A percentile compares a stretch with the other conserved stretches of the same genome.
phyloP scores from a whole-genome alignment of 2,888 invertebrate genomes.

The Neoscelio sp. region DNA sequence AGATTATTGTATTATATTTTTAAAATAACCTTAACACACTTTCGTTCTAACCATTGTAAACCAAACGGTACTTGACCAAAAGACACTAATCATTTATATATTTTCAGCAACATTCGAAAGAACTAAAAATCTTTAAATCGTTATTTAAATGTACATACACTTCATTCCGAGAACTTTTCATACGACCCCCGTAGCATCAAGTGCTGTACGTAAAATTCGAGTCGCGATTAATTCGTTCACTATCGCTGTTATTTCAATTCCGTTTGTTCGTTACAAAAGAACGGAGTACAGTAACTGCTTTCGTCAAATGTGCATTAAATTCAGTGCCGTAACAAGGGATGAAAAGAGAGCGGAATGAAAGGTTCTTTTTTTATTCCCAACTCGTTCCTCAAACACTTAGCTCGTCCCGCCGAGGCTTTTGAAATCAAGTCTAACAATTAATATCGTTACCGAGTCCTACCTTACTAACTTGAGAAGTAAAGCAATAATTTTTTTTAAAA shows the following conservation, averaged over 20 bases:
- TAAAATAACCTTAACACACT: neutral
- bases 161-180: too few species aligned
- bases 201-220: too few species aligned
- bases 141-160: slow-evolving; percentile 9
- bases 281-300: slow-evolving; percentile 45
- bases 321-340: slow-evolving; percentile 27
- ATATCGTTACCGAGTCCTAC: slow-evolving; percentile 54
- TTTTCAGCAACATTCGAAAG: too few species aligned
- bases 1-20: slow-evolving; percentile 89
- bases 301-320: slow-evolving; percentile 34
- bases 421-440: slow-evolving; percentile 64
- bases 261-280: slow-evolving; percentile 1
- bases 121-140: too few species aligned
- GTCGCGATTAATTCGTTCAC: too few species aligned
- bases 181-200: too few species aligned
- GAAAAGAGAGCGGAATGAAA: slow-evolving; percentile 28
- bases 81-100: too few species aligned
- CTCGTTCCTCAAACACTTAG: slow-evolving; percentile 72
- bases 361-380: slow-evolving; percentile 32
- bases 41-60: too few species aligned
- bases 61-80: slow-evolving; percentile 43
- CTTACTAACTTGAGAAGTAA: slow-evolving; percentile 47
- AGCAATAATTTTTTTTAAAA: slow-evolving; percentile 20
- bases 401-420: slow-evolving; percentile 76
- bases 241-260: too few species aligned